Evolutionary conservation across 2,113 vertebrate genomes (phyloP).

Genomic region (Leucosticte australis): DNA sequence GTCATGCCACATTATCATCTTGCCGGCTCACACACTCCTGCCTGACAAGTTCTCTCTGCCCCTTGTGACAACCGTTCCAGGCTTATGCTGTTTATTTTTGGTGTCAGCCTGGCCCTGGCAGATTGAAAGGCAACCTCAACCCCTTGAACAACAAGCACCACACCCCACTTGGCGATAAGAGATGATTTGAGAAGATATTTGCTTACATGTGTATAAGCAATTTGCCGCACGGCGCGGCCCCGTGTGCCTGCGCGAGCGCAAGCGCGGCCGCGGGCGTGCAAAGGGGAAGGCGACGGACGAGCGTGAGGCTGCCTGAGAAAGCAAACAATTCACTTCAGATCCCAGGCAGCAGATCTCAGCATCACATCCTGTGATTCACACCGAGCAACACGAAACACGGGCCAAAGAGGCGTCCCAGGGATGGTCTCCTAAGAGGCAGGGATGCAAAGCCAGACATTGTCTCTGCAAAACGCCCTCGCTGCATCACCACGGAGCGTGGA

Average conservation of each 20-base stretch:
- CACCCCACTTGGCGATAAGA: constrained; percentile 86
- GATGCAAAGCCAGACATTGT: background rate
- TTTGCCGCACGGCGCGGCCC: constrained; percentile 72
- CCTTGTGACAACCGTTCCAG: constrained; percentile 82
- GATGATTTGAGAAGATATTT: constrained; percentile 93
- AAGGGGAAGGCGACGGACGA: constrained; percentile 7
- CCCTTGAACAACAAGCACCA: constrained; percentile 81
- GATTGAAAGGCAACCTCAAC: constrained; percentile 81
- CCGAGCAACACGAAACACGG: constrained; percentile 56
- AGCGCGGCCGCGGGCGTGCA: background rate
- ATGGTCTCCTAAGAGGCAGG: background rate
- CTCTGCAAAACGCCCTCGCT: background rate
- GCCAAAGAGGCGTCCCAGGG: background rate
- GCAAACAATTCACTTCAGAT: constrained; percentile 55
- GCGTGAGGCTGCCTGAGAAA: background rate
- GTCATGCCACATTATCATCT: constrained; percentile 99
- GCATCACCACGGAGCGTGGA: background rate
- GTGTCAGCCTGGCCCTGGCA: constrained; percentile 75
- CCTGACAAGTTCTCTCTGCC: constrained; percentile 95
- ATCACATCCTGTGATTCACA: constrained; percentile 68
- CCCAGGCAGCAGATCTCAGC: constrained; percentile 70
- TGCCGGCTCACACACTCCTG: constrained; percentile 87
- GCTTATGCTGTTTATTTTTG: constrained; percentile 83
- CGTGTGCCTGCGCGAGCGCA: constrained; percentile 15
- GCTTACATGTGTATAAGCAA: constrained; percentile 90